Percentiles rank a stretch among this genome's conserved stretches.
Evolutionary conservation across 1,140 invertebrate species (phyloP).

Genomic region (Heliconius himera): DNA sequence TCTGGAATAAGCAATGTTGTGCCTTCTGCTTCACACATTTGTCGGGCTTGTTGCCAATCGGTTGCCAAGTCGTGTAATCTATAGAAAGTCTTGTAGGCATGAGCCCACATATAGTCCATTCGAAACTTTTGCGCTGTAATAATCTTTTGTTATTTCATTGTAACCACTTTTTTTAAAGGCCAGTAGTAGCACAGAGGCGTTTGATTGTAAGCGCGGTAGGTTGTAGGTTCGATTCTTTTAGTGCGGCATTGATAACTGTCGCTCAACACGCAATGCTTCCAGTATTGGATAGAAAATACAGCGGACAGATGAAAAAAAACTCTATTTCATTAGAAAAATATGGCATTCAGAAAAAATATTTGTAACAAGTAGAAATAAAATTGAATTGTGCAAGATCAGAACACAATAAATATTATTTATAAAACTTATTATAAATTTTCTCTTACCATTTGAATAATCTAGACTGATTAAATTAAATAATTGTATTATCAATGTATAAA

Average conservation of each 20-base stretch:
- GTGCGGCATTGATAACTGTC: no score
- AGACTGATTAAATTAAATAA: slow-evolving; percentile 11
- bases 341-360: background rate
- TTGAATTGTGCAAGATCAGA: background rate
- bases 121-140: slow-evolving; percentile 60
- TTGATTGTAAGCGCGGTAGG: no score
- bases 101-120: slow-evolving; percentile 65
- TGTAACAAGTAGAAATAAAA: background rate
- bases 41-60: slow-evolving; percentile 57
- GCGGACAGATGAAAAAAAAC: background rate
- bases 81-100: slow-evolving; percentile 58
- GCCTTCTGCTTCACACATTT: slow-evolving; percentile 64
- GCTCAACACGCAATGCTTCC: no score
- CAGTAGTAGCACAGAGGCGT: no score
- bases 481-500: background rate
- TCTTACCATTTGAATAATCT: slow-evolving; percentile 26
- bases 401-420: background rate
- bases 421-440: background rate
- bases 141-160: background rate
- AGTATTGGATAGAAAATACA: no score
- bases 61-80: slow-evolving; percentile 60
- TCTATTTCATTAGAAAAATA: no score
- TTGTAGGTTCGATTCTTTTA: no score
- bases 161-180: no score
- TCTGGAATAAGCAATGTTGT: slow-evolving; percentile 57